Evolutionary conservation across 2,113 vertebrate species (phyloP).

Genomic region (Stigmatopora nigra): DNA sequence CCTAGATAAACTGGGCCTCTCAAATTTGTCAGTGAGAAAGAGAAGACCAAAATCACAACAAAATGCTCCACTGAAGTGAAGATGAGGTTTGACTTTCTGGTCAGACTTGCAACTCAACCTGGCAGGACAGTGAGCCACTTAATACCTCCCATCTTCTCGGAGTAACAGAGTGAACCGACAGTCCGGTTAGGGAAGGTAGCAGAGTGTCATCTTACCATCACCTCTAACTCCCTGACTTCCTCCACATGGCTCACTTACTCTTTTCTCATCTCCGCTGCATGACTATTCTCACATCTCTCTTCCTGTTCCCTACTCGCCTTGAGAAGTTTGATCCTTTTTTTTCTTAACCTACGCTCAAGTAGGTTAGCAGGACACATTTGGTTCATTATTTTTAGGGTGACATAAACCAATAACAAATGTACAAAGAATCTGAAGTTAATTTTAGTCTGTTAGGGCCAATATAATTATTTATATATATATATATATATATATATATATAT

Average conservation of each 20-base stretch:
- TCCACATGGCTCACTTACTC: slow-evolving; percentile 64
- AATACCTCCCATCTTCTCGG: slow-evolving; percentile 66
- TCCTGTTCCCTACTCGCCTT: slow-evolving; percentile 33
- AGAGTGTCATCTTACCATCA: slow-evolving; percentile 67
- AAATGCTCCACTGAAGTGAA: slow-evolving; percentile 70
- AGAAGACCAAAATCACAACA: slow-evolving; percentile 74
- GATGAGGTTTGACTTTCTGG: slow-evolving; percentile 72
- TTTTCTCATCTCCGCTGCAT: slow-evolving; percentile 53
- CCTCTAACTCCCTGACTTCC: slow-evolving; percentile 63
- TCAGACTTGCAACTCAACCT: slow-evolving; percentile 68
- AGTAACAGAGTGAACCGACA: slow-evolving; percentile 62
- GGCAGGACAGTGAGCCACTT: slow-evolving; percentile 62
- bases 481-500: no score
- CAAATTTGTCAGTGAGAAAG: slow-evolving; percentile 73
- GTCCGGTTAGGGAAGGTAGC: slow-evolving; percentile 69
- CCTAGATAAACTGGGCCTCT: slow-evolving; percentile 72
- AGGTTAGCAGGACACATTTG: not conserved
- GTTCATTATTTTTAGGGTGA: not conserved
- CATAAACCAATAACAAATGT: not conserved
- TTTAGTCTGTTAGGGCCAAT: not conserved
- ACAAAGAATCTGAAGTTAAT: not conserved
- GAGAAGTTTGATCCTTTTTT: not conserved
- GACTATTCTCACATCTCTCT: slow-evolving; percentile 44
- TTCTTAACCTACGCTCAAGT: not conserved
- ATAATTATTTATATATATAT: no score